Evolutionary conservation across 2,797 vertebrate genomes (phyloP).

Genomic region (Brotula barbata): DNA sequence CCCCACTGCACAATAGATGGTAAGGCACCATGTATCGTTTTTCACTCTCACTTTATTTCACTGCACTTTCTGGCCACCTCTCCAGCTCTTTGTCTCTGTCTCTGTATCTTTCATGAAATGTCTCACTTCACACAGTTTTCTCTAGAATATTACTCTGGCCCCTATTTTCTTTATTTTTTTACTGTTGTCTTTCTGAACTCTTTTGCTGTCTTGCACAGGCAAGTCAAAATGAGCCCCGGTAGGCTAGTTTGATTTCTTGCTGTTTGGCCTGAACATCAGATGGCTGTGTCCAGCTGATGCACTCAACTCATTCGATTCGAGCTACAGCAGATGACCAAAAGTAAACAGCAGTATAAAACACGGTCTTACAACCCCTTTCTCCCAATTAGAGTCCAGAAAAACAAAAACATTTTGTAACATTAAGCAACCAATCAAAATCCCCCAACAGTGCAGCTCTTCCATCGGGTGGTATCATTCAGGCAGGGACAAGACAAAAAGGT

Average conservation of each 20-base stretch:
- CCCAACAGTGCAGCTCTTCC: constrained; percentile 24
- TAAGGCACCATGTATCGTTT: not conserved
- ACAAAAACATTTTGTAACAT: constrained; percentile 21
- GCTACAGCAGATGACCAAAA: not conserved
- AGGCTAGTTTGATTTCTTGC: constrained; percentile 26
- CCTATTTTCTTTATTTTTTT: not conserved
- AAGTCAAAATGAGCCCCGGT: constrained; percentile 41
- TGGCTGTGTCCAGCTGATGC: not conserved
- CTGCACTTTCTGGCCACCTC: not conserved
- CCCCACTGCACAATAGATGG: not conserved
- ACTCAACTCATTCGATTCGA: constrained; percentile 18
- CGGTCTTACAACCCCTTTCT: constrained; percentile 33
- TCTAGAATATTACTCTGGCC: not conserved
- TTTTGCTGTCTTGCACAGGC: constrained; percentile 7
- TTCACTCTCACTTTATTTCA: constrained; percentile 2
- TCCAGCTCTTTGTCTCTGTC: not conserved
- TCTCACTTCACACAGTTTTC: not conserved
- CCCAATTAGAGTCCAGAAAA: constrained; percentile 49
- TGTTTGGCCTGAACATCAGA: constrained; percentile 4
- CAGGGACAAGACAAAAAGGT: constrained; percentile 33
- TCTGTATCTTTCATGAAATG: not conserved
- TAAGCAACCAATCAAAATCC: constrained; percentile 46
- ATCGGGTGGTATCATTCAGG: constrained; percentile 49
- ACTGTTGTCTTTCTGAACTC: not conserved
- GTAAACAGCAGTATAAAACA: constrained; percentile 16